Percentiles rank a stretch among this genome's conserved stretches.
phyloP scores from a whole-genome alignment of 1,140 invertebrate genomes.

The Zaprionus nigranus region DNA sequence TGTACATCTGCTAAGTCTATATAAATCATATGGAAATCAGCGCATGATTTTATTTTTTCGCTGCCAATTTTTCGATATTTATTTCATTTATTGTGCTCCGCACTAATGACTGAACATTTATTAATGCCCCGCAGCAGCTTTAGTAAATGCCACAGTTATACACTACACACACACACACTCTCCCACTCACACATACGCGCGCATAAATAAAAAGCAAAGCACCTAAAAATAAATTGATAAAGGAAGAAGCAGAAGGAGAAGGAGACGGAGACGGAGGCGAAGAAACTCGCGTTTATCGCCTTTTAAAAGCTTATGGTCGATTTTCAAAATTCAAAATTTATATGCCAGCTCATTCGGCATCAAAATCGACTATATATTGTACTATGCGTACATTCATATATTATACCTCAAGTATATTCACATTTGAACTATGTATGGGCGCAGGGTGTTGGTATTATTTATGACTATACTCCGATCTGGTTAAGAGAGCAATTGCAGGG shows the following conservation, averaged over 20 bases:
- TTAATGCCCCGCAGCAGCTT: conserved; percentile 50
- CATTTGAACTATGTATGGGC: neutral
- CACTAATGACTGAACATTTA: conserved; percentile 76
- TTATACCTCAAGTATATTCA: neutral
- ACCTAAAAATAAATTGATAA: conserved; percentile 59
- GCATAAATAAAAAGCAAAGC: conserved; percentile 48
- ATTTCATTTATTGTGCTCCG: conserved; percentile 63
- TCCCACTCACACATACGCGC: conserved; percentile 17
- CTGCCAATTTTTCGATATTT: conserved; percentile 52
- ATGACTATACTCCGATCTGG: neutral
- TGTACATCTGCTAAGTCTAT: conserved; percentile 39
- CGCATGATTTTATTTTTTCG: conserved; percentile 52
- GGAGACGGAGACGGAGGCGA: conserved; percentile 10
- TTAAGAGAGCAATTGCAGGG: neutral
- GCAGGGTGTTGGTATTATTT: conserved; percentile 10
- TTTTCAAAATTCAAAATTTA: conserved; percentile 53
- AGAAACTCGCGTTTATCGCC: conserved; percentile 46
- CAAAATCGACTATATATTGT: conserved; percentile 2
- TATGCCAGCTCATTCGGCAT: conserved; percentile 60
- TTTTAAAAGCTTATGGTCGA: conserved; percentile 61
- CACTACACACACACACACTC: neutral
- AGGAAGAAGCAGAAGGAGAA: conserved; percentile 12
- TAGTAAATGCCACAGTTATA: conserved; percentile 26
- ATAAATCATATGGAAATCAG: conserved; percentile 76
- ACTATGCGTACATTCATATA: neutral